Evolutionary conservation across 2,797 vertebrate genomes (phyloP).

Genomic region (Girardinus metallicus): DNA sequence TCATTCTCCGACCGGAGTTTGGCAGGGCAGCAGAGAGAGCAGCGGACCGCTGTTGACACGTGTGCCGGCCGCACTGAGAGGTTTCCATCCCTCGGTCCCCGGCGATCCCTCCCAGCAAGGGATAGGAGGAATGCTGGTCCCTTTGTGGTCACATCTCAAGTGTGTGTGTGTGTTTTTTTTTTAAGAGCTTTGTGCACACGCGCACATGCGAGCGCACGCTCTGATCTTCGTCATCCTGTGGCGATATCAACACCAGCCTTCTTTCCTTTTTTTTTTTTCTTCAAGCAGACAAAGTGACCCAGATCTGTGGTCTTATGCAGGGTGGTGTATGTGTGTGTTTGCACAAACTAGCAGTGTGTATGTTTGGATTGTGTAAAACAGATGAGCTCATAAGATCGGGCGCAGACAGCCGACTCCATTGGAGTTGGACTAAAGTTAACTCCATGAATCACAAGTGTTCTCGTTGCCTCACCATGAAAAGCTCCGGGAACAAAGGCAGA

Average conservation of each 20-base stretch:
- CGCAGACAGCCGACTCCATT: slow-evolving; percentile 57
- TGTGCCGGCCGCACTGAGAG: slow-evolving; percentile 51
- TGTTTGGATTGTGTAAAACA: slow-evolving; percentile 58
- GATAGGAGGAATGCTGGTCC: slow-evolving; percentile 26
- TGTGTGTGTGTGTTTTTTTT: slow-evolving; percentile 14
- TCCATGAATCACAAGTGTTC: slow-evolving; percentile 66
- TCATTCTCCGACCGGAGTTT: slow-evolving; percentile 49
- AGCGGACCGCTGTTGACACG: slow-evolving; percentile 51
- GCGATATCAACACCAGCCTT: slow-evolving; percentile 56
- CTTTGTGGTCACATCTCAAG: slow-evolving; percentile 48
- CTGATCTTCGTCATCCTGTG: slow-evolving; percentile 62
- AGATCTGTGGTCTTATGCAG: slow-evolving; percentile 49
- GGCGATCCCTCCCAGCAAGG: slow-evolving; percentile 24
- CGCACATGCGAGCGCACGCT: slow-evolving; percentile 16
- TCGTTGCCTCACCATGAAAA: slow-evolving; percentile 57
- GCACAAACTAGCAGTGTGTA: slow-evolving; percentile 11
- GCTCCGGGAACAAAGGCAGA: slow-evolving; percentile 53
- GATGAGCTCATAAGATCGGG: slow-evolving; percentile 71
- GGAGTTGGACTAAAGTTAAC: slow-evolving; percentile 56
- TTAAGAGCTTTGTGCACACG: slow-evolving; percentile 36
- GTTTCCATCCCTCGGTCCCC: slow-evolving; percentile 45
- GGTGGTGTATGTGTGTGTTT: slow-evolving; percentile 31
- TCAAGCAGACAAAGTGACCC: slow-evolving; percentile 57
- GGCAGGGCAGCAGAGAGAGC: slow-evolving; percentile 44
- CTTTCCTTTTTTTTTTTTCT: not conserved